Conservation (phyloP, 2,113 vertebrate species). For the Zapus hudsonius region DNA sequence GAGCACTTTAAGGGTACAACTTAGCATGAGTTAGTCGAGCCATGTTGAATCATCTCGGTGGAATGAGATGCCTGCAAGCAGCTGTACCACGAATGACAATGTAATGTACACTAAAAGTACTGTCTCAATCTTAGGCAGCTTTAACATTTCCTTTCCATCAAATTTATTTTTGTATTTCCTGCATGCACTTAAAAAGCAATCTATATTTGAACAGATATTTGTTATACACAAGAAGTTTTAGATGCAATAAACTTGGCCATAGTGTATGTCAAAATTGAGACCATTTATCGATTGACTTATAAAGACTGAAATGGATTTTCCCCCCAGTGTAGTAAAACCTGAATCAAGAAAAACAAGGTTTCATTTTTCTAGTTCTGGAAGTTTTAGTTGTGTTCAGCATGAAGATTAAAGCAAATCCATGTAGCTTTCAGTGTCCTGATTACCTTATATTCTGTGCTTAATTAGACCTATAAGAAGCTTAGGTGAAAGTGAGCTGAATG, state of each 20-base stretch:
- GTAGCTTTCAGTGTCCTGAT: not conserved
- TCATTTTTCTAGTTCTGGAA: slow-evolving; percentile 44
- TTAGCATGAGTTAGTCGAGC: too few relatives aligned
- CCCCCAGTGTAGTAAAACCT: slow-evolving; percentile 29
- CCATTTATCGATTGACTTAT: slow-evolving; percentile 55
- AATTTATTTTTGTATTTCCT: too few relatives aligned
- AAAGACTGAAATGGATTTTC: slow-evolving; percentile 35
- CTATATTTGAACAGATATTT: slow-evolving; percentile 70
- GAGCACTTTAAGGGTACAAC: too few relatives aligned
- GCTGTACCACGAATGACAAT: not conserved
- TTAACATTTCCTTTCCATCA: too few relatives aligned
- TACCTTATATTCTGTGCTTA: not conserved
- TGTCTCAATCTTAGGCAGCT: slow-evolving; percentile 10
- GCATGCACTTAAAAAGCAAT: slow-evolving; percentile 61
- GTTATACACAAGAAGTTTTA: slow-evolving; percentile 67
- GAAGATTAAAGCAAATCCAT: slow-evolving; percentile 41
- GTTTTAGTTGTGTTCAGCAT: slow-evolving; percentile 44
- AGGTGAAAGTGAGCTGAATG: slow-evolving; percentile 34
- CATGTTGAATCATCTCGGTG: too few relatives aligned
- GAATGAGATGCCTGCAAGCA: not conserved
- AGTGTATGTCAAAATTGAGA: slow-evolving; percentile 51
- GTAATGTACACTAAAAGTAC: too few relatives aligned
- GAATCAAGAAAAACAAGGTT: slow-evolving; percentile 43
- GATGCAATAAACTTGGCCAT: slow-evolving; percentile 55
- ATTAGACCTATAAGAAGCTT: not conserved